Base-by-base conservation (phyloP, 2,113 vertebrate genomes). In the Mirza zaza region DNA sequence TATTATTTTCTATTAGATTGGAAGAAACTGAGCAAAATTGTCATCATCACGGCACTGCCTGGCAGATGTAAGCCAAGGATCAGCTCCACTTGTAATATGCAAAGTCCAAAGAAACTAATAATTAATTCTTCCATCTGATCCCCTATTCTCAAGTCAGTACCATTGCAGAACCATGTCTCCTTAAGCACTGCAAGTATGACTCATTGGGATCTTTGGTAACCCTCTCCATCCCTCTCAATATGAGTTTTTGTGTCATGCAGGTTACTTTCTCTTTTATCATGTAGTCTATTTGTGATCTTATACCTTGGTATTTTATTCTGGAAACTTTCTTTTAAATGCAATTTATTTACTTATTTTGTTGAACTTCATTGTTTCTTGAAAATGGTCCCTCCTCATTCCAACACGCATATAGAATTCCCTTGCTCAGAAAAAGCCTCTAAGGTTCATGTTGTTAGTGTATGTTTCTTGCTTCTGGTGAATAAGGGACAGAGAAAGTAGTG, bases 401-500 rank as follows among this genome's bases (percentile, higher is more conserved):
- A 79, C 52, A 76, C 67, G 85, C 73, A 90, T 34, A 68, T 61
- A 55, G 20, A 87, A 94, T 89, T 97, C 39, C 68, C 34, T 93
- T 81, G 75, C 50, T 96, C 87, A 87, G 79, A 94, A 97, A 97
- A 94, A 98, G 68, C 68, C 96, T 96, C 96, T 75, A 39, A 91
- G 96, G 77, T 98, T 97, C 96, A 84, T 63, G 92, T 96, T 25
- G 70, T 96, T 97, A 96, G 97, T 97, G 55, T 91, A 89, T 96
- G 97, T 95, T 97, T 45, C 96, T 97, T 95, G 93, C 96, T 98
- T 94, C 97, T 98, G 77, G 97, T 97, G 98, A 98, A 97, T 61
- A 95, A 97, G 97, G 92, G 93, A 98, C 96, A 98, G 89, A 96
- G 95, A 98, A 98, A 98, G 97, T 97, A 97, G 97, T 98, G 98